Conservation (phyloP, 1,140 invertebrate genomes). For the Eumeta japonica region DNA sequence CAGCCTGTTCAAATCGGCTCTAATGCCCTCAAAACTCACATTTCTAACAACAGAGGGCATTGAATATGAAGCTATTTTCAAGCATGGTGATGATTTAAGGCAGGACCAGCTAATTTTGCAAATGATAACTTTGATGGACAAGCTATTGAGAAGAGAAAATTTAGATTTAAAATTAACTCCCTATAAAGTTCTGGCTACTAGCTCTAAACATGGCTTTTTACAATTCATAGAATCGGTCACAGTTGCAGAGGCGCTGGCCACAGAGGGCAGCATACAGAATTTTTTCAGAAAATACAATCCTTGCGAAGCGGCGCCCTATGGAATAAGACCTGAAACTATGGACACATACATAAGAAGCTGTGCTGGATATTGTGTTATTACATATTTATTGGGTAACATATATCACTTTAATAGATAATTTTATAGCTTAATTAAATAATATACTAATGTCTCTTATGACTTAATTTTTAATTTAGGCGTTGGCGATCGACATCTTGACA, state of each 20-base stretch:
- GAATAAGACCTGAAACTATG: constrained; percentile 91
- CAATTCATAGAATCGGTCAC: constrained; percentile 95
- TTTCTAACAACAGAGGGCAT: constrained; percentile 79
- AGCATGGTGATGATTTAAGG: constrained; percentile 96
- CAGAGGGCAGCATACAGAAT: constrained; percentile 85
- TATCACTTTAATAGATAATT: too few relatives aligned
- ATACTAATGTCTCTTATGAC: neutral
- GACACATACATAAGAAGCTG: constrained; percentile 97
- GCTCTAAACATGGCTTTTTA: constrained; percentile 93
- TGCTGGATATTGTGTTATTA: constrained; percentile 98
- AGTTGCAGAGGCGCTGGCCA: constrained; percentile 86
- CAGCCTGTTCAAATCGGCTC: constrained; percentile 91
- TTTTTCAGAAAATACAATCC: constrained; percentile 90
- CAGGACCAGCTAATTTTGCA: constrained; percentile 98
- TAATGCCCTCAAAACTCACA: constrained; percentile 96
- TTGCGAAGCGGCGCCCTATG: constrained; percentile 82
- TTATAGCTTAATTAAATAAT: too few relatives aligned
- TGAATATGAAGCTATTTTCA: constrained; percentile 98
- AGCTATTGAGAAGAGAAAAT: constrained; percentile 88
- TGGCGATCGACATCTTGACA: constrained; percentile 97
- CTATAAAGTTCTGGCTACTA: constrained; percentile 90
- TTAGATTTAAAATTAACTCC: constrained; percentile 94
- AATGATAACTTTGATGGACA: constrained; percentile 98
- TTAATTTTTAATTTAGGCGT: constrained; percentile 65
- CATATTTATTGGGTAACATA: constrained; percentile 82